Evolutionary conservation across 1,140 invertebrate genomes (phyloP).

Genomic region (Drosophila oshimai): DNA sequence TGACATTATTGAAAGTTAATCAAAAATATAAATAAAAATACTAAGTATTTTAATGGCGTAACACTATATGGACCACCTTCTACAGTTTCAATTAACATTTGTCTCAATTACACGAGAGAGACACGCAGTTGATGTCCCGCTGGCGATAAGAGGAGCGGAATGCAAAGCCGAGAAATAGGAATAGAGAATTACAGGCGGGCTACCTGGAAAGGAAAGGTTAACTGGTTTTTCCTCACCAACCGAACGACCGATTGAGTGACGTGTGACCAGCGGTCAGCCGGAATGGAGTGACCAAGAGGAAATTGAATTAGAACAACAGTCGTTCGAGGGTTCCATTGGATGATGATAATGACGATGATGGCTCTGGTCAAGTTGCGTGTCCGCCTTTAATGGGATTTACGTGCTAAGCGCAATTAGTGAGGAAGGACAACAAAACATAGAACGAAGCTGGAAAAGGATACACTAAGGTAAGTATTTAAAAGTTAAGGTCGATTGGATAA

Average conservation of each 20-base stretch:
- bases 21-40: constrained; percentile 24
- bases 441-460: background rate
- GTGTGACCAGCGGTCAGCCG: constrained; percentile 71
- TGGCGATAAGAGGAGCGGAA: constrained; percentile 37
- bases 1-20: too few species aligned
- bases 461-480: too few species aligned
- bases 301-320: constrained; percentile 75
- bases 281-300: constrained; percentile 28
- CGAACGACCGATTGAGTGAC: constrained; percentile 49
- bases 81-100: constrained; percentile 65
- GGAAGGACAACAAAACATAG: too few species aligned
- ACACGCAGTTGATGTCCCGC: constrained; percentile 31
- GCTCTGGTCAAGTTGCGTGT: constrained; percentile 61
- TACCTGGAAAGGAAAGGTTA: constrained; percentile 47
- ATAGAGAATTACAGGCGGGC: constrained; percentile 13
- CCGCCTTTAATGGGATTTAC: constrained; percentile 67
- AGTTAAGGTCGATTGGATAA: background rate
- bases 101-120: constrained; percentile 51
- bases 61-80: background rate
- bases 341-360: constrained; percentile 33
- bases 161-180: constrained; percentile 1
- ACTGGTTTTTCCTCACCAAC: constrained; percentile 48
- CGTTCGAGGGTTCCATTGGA: constrained; percentile 32
- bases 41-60: background rate
- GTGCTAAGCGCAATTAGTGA: constrained; percentile 56